A percentile compares a stretch with the other conserved stretches of the same genome.
Evolutionary conservation across 2,888 invertebrate species (phyloP).

Genomic region (Capitulum mitella): DNA sequence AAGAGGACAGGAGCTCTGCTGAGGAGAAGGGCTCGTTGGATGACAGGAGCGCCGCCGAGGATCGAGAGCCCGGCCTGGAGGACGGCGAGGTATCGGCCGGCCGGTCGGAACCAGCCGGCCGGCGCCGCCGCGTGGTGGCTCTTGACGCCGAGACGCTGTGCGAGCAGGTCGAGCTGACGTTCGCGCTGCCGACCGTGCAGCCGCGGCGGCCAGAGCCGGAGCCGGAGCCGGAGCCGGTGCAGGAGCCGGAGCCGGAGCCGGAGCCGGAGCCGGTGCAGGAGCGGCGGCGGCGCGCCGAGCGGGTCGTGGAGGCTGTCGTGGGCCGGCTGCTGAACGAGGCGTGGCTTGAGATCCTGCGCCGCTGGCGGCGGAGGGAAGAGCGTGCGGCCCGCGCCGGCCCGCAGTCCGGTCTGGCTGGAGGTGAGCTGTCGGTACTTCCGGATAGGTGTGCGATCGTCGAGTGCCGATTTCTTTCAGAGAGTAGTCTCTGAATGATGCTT

Average conservation of each 20-base stretch:
- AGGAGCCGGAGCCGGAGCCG: not conserved
- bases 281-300: not conserved
- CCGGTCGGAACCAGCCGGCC: not conserved
- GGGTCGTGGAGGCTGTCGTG: not conserved
- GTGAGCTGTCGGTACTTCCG: too few relatives aligned
- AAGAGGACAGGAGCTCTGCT: not conserved
- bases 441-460: too few relatives aligned
- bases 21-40: not conserved
- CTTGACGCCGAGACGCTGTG: not conserved
- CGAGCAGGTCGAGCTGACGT: constrained; percentile 4
- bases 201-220: not conserved
- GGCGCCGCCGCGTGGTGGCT: not conserved
- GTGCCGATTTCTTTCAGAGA: too few relatives aligned
- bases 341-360: constrained; percentile 3
- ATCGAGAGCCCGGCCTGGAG: not conserved
- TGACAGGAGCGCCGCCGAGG: not conserved
- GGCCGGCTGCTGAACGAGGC: not conserved
- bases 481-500: too few relatives aligned
- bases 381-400: not conserved
- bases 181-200: not conserved
- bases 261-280: not conserved
- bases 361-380: not conserved
- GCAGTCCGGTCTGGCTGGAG: not conserved
- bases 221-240: not conserved
- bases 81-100: too few relatives aligned